These are phyloP conservation scores for Sialis lutaria DNA, from an alignment of 2,888 invertebrate genomes.

Conservation along the genomic window DNA sequence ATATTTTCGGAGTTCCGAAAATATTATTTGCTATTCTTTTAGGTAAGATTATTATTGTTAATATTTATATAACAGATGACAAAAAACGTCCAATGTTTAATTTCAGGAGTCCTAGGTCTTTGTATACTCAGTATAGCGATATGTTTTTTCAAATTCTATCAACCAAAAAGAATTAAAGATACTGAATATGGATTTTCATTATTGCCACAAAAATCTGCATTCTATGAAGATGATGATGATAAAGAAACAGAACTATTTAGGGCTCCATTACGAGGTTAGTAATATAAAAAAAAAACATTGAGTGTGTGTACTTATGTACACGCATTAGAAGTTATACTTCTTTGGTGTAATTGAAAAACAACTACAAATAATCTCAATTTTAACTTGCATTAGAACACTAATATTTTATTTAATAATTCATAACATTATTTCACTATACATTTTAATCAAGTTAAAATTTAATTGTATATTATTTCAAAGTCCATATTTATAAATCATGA, in stretches of 20 bases:
- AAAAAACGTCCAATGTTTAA: slow-evolving; percentile 7
- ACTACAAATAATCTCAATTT: no score
- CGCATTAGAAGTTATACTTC: no score
- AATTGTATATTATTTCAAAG: no score
- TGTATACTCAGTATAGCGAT: slow-evolving; percentile 31
- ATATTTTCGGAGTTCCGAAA: slow-evolving; percentile 57
- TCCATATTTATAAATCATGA: no score
- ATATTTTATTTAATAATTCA: no score
- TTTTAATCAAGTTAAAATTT: no score
- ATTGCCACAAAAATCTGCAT: slow-evolving; percentile 32
- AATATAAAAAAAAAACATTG: no score
- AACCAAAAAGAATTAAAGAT: slow-evolving; percentile 19
- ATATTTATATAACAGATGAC: slow-evolving; percentile 4
- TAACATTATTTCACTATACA: no score
- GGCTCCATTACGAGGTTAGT: slow-evolving; percentile 20
- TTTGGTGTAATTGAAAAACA: no score
- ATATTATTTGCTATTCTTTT: slow-evolving; percentile 56
- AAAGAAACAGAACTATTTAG: slow-evolving; percentile 30
- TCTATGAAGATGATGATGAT: slow-evolving; percentile 32
- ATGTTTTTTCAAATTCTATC: slow-evolving; percentile 36
- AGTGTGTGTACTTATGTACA: no score
- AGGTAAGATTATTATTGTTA: slow-evolving; percentile 29
- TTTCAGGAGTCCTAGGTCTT: slow-evolving; percentile 37
- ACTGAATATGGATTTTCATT: slow-evolving; percentile 40
- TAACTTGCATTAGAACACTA: no score